Conservation (phyloP, 2,797 vertebrate species). For the Alcedo quadribrachys region DNA sequence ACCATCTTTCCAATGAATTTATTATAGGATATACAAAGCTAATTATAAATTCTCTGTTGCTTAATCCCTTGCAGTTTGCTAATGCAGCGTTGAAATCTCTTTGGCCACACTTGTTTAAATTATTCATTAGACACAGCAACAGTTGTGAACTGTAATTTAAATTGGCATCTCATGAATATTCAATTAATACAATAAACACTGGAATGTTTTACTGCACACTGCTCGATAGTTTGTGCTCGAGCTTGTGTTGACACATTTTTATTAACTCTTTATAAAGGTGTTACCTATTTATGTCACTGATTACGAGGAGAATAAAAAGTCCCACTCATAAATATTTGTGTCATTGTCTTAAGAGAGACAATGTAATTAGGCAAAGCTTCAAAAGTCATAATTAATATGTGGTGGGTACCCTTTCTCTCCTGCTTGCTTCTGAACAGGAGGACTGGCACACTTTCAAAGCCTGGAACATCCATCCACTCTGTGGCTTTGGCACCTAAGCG, state of each 20-base stretch:
- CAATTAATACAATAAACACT: conserved; percentile 88
- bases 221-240: conserved; percentile 77
- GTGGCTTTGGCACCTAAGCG: background rate
- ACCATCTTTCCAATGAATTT: conserved; percentile 83
- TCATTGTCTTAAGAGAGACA: conserved; percentile 48
- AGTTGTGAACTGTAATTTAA: conserved; percentile 96
- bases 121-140: conserved; percentile 91
- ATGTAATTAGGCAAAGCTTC: conserved; percentile 70
- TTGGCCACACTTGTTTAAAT: conserved; percentile 90
- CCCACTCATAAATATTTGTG: conserved; percentile 72
- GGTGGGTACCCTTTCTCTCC: background rate
- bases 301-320: conserved; percentile 67
- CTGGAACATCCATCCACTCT: background rate
- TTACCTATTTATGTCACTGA: conserved; percentile 71
- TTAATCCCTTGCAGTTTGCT: conserved; percentile 85
- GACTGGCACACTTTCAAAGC: conserved; percentile 12
- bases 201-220: conserved; percentile 85
- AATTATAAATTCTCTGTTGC: conserved; percentile 87
- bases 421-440: background rate
- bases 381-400: conserved; percentile 59
- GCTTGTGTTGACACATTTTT: conserved; percentile 79
- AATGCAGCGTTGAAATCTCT: conserved; percentile 87
- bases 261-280: conserved; percentile 79
- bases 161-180: conserved; percentile 92
- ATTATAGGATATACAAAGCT: conserved; percentile 80